These are phyloP conservation scores for Okamejei kenojei DNA, from an alignment of 2,797 vertebrate genomes.

Conservation along the genomic window DNA sequence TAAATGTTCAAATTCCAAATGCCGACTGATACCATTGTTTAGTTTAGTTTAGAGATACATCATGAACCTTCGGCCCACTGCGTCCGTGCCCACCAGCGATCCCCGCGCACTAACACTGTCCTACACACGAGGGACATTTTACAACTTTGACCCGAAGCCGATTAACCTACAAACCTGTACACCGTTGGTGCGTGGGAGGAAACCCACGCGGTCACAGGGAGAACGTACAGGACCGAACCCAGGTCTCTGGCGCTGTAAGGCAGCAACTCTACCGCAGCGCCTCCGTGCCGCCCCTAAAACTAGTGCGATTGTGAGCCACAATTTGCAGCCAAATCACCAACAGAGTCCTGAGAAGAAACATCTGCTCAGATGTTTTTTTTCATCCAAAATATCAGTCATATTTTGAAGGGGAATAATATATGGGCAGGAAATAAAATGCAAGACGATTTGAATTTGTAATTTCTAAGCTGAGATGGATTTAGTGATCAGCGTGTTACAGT, in stretches of 20 bases:
- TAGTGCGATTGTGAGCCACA: neutral
- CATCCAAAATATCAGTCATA: neutral
- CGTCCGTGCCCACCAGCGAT: no score
- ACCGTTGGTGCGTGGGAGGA: no score
- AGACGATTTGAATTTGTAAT: neutral
- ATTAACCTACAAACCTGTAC: no score
- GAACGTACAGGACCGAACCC: no score
- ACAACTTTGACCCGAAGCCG: no score
- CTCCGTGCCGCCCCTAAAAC: neutral
- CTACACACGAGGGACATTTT: no score
- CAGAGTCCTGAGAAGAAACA: neutral
- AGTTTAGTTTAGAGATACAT: neutral
- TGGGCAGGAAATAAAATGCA: neutral
- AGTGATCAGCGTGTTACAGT: neutral
- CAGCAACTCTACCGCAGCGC: no score
- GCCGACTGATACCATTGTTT: neutral
- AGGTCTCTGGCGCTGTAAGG: no score
- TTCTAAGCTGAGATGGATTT: neutral
- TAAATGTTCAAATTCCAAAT: neutral
- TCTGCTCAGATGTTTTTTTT: neutral
- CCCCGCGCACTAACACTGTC: no score
- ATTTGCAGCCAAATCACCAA: neutral
- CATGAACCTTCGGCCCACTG: no score
- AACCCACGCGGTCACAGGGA: no score
- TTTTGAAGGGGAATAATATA: neutral